Percentiles rank a stretch among this genome's conserved stretches.
Conservation (phyloP, 2,113 vertebrate species). For the Scatophagus argus region DNA sequence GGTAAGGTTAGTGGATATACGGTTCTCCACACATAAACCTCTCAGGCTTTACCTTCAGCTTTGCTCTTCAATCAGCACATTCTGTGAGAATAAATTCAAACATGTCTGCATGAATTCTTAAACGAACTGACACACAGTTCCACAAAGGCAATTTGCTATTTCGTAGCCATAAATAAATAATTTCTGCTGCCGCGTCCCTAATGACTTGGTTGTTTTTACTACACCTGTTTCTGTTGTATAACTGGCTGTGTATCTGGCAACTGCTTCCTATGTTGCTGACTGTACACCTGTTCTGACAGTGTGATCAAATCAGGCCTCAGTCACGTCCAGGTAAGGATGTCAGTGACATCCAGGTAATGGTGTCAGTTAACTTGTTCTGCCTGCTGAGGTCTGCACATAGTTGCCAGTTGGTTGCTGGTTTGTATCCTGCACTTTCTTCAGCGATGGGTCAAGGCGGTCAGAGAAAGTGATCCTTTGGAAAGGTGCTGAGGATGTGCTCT, state of each 20-base stretch:
- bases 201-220: no score
- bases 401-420: no score
- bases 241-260: no score
- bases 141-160: constrained; percentile 25
- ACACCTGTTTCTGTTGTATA: no score
- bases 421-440: background rate
- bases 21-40: constrained; percentile 14
- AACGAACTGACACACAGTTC: constrained; percentile 1
- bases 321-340: background rate
- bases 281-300: background rate
- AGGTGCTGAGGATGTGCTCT: background rate
- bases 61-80: constrained; percentile 9
- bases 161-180: constrained; percentile 25
- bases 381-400: background rate
- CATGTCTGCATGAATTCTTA: background rate
- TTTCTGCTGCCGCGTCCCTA: constrained; percentile 8
- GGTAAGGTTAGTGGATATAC: background rate
- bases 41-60: constrained; percentile 7
- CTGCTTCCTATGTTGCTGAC: no score
- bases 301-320: background rate
- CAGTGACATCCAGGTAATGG: background rate
- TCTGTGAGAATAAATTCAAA: background rate
- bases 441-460: background rate
- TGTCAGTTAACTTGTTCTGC: background rate
- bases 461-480: background rate